These are phyloP conservation scores for Marasmarcha lunaedactyla DNA, from an alignment of 2,888 invertebrate genomes.

Conservation along the genomic window DNA sequence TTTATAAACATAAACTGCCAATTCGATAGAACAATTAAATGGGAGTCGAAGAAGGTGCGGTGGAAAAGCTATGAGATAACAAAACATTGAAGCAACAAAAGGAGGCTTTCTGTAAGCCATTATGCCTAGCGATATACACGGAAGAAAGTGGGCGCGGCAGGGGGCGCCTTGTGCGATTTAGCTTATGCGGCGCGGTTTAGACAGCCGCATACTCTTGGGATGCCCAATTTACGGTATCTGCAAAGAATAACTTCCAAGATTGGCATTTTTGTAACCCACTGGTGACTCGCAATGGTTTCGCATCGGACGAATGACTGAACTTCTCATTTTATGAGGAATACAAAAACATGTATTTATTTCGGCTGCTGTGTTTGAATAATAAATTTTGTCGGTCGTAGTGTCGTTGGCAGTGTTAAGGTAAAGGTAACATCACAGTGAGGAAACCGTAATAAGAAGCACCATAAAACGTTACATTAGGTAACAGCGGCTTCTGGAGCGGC, in stretches of 20 bases:
- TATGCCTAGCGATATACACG: constrained; percentile 47
- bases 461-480: constrained; percentile 70
- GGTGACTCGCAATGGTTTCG: constrained; percentile 22
- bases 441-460: constrained; percentile 66
- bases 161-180: constrained; percentile 35
- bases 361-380: constrained; percentile 35
- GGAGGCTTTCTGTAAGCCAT: constrained; percentile 66
- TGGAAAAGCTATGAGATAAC: constrained; percentile 60
- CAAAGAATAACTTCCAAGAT: constrained; percentile 58
- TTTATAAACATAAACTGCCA: constrained; percentile 57
- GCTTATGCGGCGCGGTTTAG: constrained; percentile 43
- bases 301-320: neutral
- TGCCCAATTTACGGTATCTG: constrained; percentile 62
- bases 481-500: constrained; percentile 66
- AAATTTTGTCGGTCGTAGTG: constrained; percentile 31
- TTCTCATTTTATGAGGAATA: constrained; percentile 18
- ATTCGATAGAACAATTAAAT: constrained; percentile 64
- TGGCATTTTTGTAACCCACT: constrained; percentile 47
- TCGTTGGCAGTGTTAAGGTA: constrained; percentile 21
- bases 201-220: constrained; percentile 28
- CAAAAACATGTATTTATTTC: constrained; percentile 27
- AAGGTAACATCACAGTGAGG: constrained; percentile 40
- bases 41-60: constrained; percentile 62
- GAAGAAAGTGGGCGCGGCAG: constrained; percentile 32
- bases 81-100: constrained; percentile 62